Evolutionary conservation across 2,888 invertebrate genomes (phyloP), one percentile per base, ranked within the genome.

Genomic region (Nephrotoma guestfalica): DNA sequence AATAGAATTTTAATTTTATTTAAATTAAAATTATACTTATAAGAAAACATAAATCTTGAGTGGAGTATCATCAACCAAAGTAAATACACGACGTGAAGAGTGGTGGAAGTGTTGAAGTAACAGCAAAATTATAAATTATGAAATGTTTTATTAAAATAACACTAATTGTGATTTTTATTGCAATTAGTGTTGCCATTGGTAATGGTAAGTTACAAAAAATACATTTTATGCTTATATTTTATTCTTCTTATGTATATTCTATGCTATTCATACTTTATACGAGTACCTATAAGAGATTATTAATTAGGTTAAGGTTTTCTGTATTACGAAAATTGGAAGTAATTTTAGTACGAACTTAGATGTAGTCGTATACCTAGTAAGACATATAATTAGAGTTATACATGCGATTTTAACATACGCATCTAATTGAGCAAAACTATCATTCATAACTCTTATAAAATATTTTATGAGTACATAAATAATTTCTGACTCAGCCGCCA

Each of bases 171-270:
- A 41, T 84, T 84, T 84, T 84, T 84, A 41, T 84, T 84, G 84
- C 42, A 84, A 84, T 84, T 84, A 84, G 84, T 84, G 84, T 84
- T n/a, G 84, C 84, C 84, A 15, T 84, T 84, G 84, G 41, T 41
- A 15, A 84, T 84, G 84, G 84, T 84, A 84, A 84, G 84, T 41
- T n/a, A n/a, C n/a, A n/a, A n/a, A 41, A 57, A 57, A 57, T 57
- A 57, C 57, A 71, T 11, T 71, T 71, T 71, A 71, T 51, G 30
- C 30, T 30, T 30, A 30, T 30, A 30, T 30, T 30, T 30, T 30
- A 30, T 30, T 30, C 30, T 51, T 15, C n/a, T 51, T 51, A 51
- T 51, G 7, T 30, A 71, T 51, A 51, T 30, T 30, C 30, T 71
- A 30, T 30, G 43, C 30, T 71, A 9, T 71, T 9, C 30, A 71